Evolutionary conservation across 2,113 vertebrate species (phyloP), one percentile per base, ranked within the genome.

Genomic region (Lepus europaeus): DNA sequence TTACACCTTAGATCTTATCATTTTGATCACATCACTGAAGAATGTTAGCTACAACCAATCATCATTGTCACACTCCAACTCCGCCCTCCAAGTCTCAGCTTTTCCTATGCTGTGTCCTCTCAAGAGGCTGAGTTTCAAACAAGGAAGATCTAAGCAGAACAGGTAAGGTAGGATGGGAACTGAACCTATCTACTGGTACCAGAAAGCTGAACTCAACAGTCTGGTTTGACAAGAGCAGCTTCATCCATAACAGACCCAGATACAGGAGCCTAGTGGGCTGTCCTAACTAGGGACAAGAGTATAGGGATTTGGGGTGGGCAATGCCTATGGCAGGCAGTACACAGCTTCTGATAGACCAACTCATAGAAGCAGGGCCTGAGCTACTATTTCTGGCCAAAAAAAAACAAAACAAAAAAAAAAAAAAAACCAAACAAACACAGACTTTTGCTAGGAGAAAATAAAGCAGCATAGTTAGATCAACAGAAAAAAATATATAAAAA

Each of bases 401-500:
- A 45, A 45, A 45, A 45, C 8, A 39, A 39, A 39, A 39, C 6
- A 39, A 39, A 39, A 45, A 45, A 45, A 45, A 39, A 39, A 39
- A 39, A 39, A 39, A 39, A 39, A 39, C 39, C 39, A 39, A 39
- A 39, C 3, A 39, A 39, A 39, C 39, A 90, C 36, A 89, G 56
- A 36, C 20, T 25, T 89, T 23, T 66, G 33, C 74, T 83, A 82
- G 59, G 49, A 95, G 12, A 33, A 76, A 86, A 82, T 69, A 74
- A 94, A 56, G 5, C 36, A 70, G 16, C 2, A 3, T 27, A 77
- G 49, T 68, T 78, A 78, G 83, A 81, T 68, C 9, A 61, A 22
- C 39, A 91, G 83, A 80, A 72, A 89, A 77, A 63, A n/a, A 83
- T 20, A 68, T 29, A 39, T 78, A 61, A 77, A 86, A 95, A 68